These are phyloP conservation scores for Propithecus deckenii DNA, from an alignment of 2,797 vertebrate species.

Conservation along the genomic window DNA sequence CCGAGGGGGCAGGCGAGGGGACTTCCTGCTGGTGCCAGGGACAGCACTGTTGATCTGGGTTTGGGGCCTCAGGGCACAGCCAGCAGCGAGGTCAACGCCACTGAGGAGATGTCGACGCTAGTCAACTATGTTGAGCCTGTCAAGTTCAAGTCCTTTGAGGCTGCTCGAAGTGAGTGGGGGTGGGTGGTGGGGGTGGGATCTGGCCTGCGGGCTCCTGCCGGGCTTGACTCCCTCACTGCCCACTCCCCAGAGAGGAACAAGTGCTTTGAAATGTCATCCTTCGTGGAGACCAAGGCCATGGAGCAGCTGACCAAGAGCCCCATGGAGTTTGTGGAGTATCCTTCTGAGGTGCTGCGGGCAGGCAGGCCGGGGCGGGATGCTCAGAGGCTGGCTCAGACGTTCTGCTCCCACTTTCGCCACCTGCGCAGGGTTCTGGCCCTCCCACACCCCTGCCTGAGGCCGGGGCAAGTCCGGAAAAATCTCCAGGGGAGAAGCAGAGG, in stretches of 20 bases:
- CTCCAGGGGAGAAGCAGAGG: neutral
- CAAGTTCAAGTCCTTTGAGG: constrained; percentile 94
- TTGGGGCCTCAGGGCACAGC: constrained; percentile 90
- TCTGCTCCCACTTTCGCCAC: accelerated
- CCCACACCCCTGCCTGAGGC: neutral
- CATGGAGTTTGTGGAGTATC: constrained; percentile 96
- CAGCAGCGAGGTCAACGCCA: constrained; percentile 93
- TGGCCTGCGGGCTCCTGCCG: accelerated
- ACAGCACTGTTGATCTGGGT: neutral
- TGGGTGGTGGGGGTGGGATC: neutral
- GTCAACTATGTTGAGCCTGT: constrained; percentile 95
- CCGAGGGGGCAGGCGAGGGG: neutral
- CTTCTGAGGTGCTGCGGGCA: constrained; percentile 39
- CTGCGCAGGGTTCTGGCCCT: neutral
- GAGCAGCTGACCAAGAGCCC: constrained; percentile 92
- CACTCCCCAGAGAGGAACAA: constrained; percentile 87
- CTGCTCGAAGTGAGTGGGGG: constrained; percentile 89
- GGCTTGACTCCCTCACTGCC: neutral
- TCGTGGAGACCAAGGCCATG: constrained; percentile 95
- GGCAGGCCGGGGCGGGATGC: accelerated
- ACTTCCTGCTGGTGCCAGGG: neutral
- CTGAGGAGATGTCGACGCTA: constrained; percentile 94
- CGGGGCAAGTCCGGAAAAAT: neutral
- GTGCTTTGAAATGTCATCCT: constrained; percentile 95
- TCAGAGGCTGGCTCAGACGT: accelerated